Evolutionary conservation across 2,797 vertebrate genomes (phyloP), one percentile per base, ranked within the genome.

Genomic region (Myotis pilosus): DNA sequence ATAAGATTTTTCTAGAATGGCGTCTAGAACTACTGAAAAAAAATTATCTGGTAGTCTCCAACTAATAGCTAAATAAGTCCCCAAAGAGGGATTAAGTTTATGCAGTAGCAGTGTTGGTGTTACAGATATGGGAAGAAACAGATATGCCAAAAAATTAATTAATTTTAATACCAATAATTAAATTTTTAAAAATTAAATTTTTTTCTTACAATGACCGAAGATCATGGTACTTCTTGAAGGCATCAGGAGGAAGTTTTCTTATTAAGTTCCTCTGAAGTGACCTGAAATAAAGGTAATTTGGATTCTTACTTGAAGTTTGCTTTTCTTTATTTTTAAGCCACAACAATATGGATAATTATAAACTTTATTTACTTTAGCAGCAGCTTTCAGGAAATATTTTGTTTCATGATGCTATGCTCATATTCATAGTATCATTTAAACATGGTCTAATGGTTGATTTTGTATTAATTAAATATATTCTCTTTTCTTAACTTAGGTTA

Each of bases 141-240:
- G 25, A 60, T 9, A 41, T 6, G 49, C 5, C 17, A 44, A 47
- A 86, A 53, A n/a, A 12, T 47, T 36, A 72, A 55, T 69, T 53
- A 30, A 41, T 53, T 72, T 75, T 83, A 87, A 91, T 33, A 28
- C 1, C 19, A 60, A 49, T 33, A 60, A 86, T 95, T 79, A 91
- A 95, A 44, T 3, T 62, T 62, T 15, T 15, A 62, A 62, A 62
- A 62, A 30, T 62, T 62, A 30, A 62, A 30, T 2, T 30, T 44
- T 36, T 96, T 92, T 76, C 99, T 99, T 98, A 99, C 99, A 99
- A 98, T 92, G 99, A 99, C 96, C 98, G 98, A 89, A 99, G 99
- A 55, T 98, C 98, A 86, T 98, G 98, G 96, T 99, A 99, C 92
- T 98, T 99, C 72, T 97, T 97, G 98, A 99, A 99, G 89, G 97